These are phyloP conservation scores for Drosophila quadrilineata DNA, from an alignment of 1,140 invertebrate genomes.

Conservation along the genomic window DNA sequence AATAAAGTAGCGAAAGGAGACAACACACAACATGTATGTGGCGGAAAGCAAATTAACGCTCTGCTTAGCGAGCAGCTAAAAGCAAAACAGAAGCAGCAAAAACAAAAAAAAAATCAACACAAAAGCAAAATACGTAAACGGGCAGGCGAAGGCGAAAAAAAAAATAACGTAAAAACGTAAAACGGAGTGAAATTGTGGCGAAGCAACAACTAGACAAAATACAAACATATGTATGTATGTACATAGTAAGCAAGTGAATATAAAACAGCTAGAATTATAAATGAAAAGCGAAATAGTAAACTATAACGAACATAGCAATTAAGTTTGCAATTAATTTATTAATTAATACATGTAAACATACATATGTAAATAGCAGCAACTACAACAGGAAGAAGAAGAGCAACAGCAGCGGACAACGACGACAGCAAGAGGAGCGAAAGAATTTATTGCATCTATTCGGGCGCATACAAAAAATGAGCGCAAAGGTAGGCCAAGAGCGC, in stretches of 20 bases:
- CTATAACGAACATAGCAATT: too few species aligned
- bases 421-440: slow-evolving; percentile 35
- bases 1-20: too few species aligned
- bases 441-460: slow-evolving; percentile 62
- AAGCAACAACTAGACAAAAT: neutral
- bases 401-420: neutral
- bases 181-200: neutral
- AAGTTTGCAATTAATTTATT: too few species aligned
- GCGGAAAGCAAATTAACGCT: neutral
- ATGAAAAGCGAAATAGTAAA: neutral
- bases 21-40: slow-evolving; percentile 8
- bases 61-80: neutral
- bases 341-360: too few species aligned
- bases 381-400: neutral
- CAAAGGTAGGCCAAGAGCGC: slow-evolving; percentile 68
- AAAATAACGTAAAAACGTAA: neutral
- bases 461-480: slow-evolving; percentile 77
- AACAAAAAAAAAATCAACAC: neutral
- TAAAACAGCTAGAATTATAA: neutral
- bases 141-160: neutral
- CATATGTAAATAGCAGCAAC: slow-evolving; percentile 9
- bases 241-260: neutral
- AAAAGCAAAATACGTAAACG: neutral
- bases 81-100: neutral
- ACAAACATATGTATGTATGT: neutral